These are phyloP conservation scores for Umimayanthus kanabou DNA, from an alignment of 92 coral and sea anemone genomes.

Conservation along the genomic window DNA sequence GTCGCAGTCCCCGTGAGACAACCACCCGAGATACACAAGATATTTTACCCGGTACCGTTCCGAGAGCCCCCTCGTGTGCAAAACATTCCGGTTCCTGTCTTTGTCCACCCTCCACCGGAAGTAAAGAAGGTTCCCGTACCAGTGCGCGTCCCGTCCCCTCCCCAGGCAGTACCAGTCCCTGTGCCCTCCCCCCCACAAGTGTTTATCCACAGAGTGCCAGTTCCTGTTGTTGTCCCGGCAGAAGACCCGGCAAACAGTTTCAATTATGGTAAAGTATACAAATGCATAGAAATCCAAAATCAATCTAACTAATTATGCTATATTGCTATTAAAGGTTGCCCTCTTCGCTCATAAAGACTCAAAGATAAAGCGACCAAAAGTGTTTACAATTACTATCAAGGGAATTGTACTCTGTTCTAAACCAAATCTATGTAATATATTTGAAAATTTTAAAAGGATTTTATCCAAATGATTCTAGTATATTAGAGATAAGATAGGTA, in stretches of 20 bases:
- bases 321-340: too few species aligned
- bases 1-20: constrained; percentile 75
- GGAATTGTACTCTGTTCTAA: too few species aligned
- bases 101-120: constrained; percentile 69
- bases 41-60: constrained; percentile 73
- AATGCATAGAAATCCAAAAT: too few species aligned
- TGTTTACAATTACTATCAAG: too few species aligned
- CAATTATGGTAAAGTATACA: not conserved
- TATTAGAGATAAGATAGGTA: too few species aligned
- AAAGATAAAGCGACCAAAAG: too few species aligned
- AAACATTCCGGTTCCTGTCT: constrained; percentile 74
- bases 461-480: too few species aligned
- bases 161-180: constrained; percentile 68
- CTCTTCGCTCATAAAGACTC: too few species aligned
- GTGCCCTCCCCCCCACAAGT: constrained; percentile 76
- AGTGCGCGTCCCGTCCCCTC: constrained; percentile 70
- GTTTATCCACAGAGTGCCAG: constrained; percentile 73
- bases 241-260: constrained; percentile 35
- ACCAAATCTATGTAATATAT: too few species aligned
- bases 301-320: too few species aligned
- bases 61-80: constrained; percentile 75
- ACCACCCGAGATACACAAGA: constrained; percentile 79
- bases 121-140: constrained; percentile 64
- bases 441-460: too few species aligned
- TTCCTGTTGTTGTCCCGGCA: constrained; percentile 63